phyloP scores from a whole-genome alignment of 2,888 invertebrate genomes.

The Scaptomyza flava region DNA sequence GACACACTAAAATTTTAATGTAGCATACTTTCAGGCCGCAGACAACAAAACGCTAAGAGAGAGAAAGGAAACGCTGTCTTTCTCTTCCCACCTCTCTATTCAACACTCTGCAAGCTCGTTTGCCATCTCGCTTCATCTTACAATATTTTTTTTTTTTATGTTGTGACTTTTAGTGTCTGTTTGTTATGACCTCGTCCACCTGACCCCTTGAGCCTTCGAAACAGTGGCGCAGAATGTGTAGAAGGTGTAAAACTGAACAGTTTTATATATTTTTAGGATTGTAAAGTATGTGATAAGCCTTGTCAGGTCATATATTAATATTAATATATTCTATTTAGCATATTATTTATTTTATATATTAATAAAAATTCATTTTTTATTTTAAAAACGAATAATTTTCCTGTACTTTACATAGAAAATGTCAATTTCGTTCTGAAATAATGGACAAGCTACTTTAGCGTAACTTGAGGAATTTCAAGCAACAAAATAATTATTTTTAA shows the following conservation, averaged over 20 bases:
- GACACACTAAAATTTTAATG: conserved; percentile 80
- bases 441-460: neutral
- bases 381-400: neutral
- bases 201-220: conserved; percentile 56
- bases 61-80: conserved; percentile 5
- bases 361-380: neutral
- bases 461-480: neutral
- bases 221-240: conserved; percentile 40
- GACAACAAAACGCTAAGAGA: conserved; percentile 57
- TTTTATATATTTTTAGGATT: neutral
- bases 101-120: neutral
- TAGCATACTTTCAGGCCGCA: conserved; percentile 72
- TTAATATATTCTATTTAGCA: too few relatives aligned
- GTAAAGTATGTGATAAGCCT: neutral
- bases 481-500: conserved; percentile 2
- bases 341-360: neutral
- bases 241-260: neutral
- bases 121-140: conserved; percentile 2
- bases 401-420: neutral
- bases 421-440: too few relatives aligned
- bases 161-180: conserved; percentile 68
- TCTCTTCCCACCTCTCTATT: conserved; percentile 13
- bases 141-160: conserved; percentile 6
- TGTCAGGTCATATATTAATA: neutral
- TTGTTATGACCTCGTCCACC: conserved; percentile 73